These are phyloP conservation scores for Tapirus indicus DNA, from an alignment of 2,797 vertebrate genomes.

Conservation along the genomic window DNA sequence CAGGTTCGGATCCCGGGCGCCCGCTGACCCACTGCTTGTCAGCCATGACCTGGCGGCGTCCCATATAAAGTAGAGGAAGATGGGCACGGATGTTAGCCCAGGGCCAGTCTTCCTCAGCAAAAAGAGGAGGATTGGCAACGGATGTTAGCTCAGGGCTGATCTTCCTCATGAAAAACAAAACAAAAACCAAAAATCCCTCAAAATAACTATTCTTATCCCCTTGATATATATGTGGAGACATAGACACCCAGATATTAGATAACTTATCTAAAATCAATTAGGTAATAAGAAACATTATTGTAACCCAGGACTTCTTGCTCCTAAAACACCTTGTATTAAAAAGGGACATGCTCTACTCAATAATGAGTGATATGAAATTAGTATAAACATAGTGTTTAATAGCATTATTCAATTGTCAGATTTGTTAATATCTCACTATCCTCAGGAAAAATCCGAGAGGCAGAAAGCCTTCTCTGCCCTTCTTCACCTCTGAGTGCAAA, in stretches of 20 bases:
- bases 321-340: neutral
- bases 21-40: too few relatives aligned
- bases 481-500: conserved; percentile 21
- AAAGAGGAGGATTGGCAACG: too few relatives aligned
- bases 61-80: too few relatives aligned
- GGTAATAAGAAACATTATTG: neutral
- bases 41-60: too few relatives aligned
- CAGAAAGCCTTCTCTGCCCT: neutral
- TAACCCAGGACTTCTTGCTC: neutral
- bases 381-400: neutral
- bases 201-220: conserved; percentile 9
- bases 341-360: neutral
- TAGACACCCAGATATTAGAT: neutral
- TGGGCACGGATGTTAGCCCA: too few relatives aligned
- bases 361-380: neutral
- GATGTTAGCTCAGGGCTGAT: too few relatives aligned
- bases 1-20: too few relatives aligned
- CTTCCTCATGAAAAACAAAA: too few relatives aligned
- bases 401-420: conserved; percentile 31
- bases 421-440: neutral
- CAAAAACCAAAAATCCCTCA: neutral
- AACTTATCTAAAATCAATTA: neutral
- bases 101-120: too few relatives aligned
- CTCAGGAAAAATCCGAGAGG: neutral
- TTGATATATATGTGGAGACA: neutral